Base-by-base conservation (phyloP, 2,113 vertebrate species). In the Nestor notabilis region DNA sequence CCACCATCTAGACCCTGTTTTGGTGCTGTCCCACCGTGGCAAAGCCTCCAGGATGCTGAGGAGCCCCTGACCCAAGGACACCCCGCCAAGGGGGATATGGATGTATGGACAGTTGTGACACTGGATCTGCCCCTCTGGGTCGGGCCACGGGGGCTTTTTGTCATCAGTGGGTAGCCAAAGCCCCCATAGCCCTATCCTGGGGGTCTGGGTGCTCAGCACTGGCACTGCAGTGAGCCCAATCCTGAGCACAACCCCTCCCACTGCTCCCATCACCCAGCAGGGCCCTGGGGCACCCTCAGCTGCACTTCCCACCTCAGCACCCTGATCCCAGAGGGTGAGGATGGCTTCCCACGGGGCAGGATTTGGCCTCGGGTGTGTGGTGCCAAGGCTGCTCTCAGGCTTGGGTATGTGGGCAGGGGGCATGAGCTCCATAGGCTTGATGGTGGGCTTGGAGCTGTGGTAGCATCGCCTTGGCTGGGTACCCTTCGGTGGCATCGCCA, bases 401-500 rank as follows among this genome's bases (percentile, higher is more conserved):
- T 4, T 23, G 43, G 58, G 31, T 25, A 17, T 16, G 39, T 17
- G 23, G 46, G 1, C n/a, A 31, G 9, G 10, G 27, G 15, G 25
- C n/a, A 24, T 0, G 4, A 43, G 49, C 7, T 43, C 65, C 16
- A 2, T 11, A 17, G 66, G 37, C 25, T 4, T 24, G 13, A 4
- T 31, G 39, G 31, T 5, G 55, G 79, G 3, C 5, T 24, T 76
- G 82, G 86, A 58, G 70, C 9, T 24, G 49, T 0, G 15, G 37
- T 53, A 72, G 7, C 35, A 21, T 17, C 53, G 1, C 33, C 31
- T 5, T 8, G 46, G 5, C 23, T 10, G 18, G 31, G 21, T 16
- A 8, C n/a, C 6, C 29, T 33, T 10, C 0, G 11, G 43, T 44
- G 68, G 5, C 64, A 47, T 6, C 33, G 1, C 21, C 14, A 3